Evolutionary conservation across 2,797 vertebrate species (phyloP).

Genomic region (Sebastes reedi): DNA sequence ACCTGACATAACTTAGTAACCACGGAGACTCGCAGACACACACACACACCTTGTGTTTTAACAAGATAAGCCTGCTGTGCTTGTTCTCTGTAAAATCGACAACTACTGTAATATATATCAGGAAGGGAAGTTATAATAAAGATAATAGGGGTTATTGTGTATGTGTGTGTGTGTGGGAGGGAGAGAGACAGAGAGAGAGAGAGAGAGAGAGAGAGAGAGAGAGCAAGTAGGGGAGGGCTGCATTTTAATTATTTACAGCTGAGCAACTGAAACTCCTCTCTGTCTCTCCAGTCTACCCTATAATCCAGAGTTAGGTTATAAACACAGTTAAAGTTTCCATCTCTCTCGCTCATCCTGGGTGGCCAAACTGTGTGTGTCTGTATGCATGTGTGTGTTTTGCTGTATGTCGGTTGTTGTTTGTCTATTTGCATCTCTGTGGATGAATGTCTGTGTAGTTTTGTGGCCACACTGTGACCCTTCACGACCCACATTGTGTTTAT

Average conservation of each 20-base stretch:
- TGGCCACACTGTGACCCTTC: constrained; percentile 27
- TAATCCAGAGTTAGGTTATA: constrained; percentile 83
- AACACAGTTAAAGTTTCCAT: constrained; percentile 82
- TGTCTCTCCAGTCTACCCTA: constrained; percentile 62
- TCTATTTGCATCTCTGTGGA: constrained; percentile 30
- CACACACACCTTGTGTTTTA: constrained; percentile 45
- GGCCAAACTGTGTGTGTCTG: constrained; percentile 62
- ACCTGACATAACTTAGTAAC: constrained; percentile 17
- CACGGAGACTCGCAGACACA: background rate
- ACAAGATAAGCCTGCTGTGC: constrained; percentile 63
- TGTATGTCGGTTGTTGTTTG: constrained; percentile 31
- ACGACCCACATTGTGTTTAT: constrained; percentile 29
- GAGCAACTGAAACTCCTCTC: constrained; percentile 59
- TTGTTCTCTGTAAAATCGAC: constrained; percentile 64
- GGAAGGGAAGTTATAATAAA: constrained; percentile 62
- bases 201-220: constrained; percentile 10
- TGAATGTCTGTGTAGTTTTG: constrained; percentile 13
- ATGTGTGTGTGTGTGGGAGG: background rate
- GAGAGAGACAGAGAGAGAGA: background rate
- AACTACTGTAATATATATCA: constrained; percentile 58
- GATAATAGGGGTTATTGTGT: constrained; percentile 50
- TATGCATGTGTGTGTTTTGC: constrained; percentile 39
- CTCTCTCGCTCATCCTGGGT: constrained; percentile 76
- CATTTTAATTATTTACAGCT: constrained; percentile 79
- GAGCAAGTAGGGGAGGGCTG: constrained; percentile 33